Base-by-base conservation (phyloP, 2,888 invertebrate genomes). In the Drosophila setosimentum region DNA sequence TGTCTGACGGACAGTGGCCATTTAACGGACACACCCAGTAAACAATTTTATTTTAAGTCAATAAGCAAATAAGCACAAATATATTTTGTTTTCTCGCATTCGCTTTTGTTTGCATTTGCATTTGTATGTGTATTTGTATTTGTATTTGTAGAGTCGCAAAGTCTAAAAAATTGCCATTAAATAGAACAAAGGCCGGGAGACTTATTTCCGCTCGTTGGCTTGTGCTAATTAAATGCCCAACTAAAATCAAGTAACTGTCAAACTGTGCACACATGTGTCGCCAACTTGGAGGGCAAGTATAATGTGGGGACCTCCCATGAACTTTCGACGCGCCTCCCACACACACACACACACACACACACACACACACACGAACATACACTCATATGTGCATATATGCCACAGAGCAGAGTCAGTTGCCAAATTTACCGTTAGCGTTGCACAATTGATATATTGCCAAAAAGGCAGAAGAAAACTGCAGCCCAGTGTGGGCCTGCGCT, bases 371-470 rank as follows among this genome's bases (percentile, higher is more conserved):
- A 35, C 6, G 16, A 0, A 33, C 16, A 42, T 42, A 24, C 4
- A 8, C 2, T 16, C 16, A 45, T 24, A 24, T 24, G 24, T 16
- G 45, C 45, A 45, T 24, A 24, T 45, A 45, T 69, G 49, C 48
- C 65, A 50, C 58, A 57, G 70, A 54, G 55, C 66, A 53, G 48
- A 53, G 48, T 37, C 79, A 72, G 71, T 86, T 76, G 80, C 55
- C 80, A 64, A 58, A 64, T 68, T 45, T 85, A 83, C 84, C 84
- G 84, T 85, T 85, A 84, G 76, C 86, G 68, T 83, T 85, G 88
- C 86, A 87, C 84, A 87, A 85, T 87, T 87, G 88, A 85, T 80
- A 87, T 84, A 81, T 83, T 84, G 81, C 75, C 68, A 71, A 76
- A 80, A 77, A 68, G 63, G 74, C 60, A 79, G 73, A 70, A 78